These are phyloP conservation scores for Bhutanitis thaidina DNA, from an alignment of 2,888 invertebrate genomes.

Conservation along the genomic window DNA sequence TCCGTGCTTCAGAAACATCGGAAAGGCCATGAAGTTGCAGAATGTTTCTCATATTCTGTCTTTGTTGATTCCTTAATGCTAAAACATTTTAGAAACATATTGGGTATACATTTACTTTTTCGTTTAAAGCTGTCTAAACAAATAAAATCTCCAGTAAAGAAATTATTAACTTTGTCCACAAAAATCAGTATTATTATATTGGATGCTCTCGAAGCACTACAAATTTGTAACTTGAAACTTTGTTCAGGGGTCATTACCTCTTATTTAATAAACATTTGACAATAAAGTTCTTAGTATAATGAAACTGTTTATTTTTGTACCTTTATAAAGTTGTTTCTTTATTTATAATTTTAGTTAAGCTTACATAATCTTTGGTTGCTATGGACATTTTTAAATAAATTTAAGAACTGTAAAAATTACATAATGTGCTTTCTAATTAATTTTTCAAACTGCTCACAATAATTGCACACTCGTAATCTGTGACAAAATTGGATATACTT, in stretches of 20 bases:
- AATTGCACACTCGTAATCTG: too few relatives aligned
- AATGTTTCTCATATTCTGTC: background rate
- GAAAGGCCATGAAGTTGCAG: background rate
- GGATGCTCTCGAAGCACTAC: conserved; percentile 58
- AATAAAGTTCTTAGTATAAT: conserved; percentile 63
- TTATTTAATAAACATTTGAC: conserved; percentile 56
- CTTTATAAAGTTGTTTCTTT: conserved; percentile 7
- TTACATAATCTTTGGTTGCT: background rate
- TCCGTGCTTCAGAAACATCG: conserved; percentile 47
- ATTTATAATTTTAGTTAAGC: conserved; percentile 1
- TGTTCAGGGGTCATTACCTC: conserved; percentile 46
- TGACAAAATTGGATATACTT: too few relatives aligned
- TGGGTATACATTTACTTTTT: too few relatives aligned
- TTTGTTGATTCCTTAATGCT: background rate
- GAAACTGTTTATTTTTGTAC: conserved; percentile 26
- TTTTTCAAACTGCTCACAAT: too few relatives aligned
- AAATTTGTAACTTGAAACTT: conserved; percentile 47
- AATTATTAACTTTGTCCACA: conserved; percentile 18
- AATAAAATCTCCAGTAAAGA: background rate
- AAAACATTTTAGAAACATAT: background rate
- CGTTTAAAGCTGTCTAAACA: too few relatives aligned
- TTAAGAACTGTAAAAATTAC: too few relatives aligned
- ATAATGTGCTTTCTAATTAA: too few relatives aligned
- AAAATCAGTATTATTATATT: conserved; percentile 53
- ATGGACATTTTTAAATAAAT: too few relatives aligned